A percentile compares a stretch with the other conserved stretches of the same genome.
Conservation (phyloP, 2,797 vertebrate species). For the Lycodopsis pacificus region DNA sequence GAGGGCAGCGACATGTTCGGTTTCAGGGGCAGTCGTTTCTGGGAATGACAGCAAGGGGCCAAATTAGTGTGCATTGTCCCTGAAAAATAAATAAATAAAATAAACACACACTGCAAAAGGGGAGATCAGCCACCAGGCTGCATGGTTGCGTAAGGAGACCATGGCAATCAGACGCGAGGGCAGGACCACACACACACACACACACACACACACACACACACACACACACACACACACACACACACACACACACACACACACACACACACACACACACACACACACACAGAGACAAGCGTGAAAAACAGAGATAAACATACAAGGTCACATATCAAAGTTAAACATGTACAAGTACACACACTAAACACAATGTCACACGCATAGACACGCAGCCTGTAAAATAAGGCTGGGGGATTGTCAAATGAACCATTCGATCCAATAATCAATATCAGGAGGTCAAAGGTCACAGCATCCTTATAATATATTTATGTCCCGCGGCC, state of each 20-base stretch:
- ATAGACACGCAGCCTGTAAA: neutral
- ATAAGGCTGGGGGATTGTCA: neutral
- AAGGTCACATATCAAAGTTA: neutral
- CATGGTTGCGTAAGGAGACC: slow-evolving; percentile 61
- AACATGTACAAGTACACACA: neutral
- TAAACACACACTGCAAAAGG: neutral
- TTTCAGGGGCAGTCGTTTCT: slow-evolving; percentile 54
- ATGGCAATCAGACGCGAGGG: slow-evolving; percentile 64
- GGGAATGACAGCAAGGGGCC: slow-evolving; percentile 55
- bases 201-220: slow-evolving; percentile 3
- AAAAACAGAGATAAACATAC: neutral
- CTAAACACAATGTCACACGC: neutral
- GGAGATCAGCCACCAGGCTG: slow-evolving; percentile 65
- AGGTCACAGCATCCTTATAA: slow-evolving; percentile 15
- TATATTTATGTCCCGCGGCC: too few species aligned
- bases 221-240: neutral
- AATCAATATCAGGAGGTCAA: slow-evolving; percentile 1
- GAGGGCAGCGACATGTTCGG: slow-evolving; percentile 42
- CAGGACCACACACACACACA: slow-evolving; percentile 7
- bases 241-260: neutral
- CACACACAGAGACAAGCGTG: neutral
- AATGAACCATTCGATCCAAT: neutral
- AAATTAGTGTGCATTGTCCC: too few species aligned
- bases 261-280: neutral
- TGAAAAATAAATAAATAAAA: too few species aligned